Evolutionary conservation across 2,888 invertebrate species (phyloP), one percentile per base, ranked within the genome.

Genomic region (Drosophila vallismaia): DNA sequence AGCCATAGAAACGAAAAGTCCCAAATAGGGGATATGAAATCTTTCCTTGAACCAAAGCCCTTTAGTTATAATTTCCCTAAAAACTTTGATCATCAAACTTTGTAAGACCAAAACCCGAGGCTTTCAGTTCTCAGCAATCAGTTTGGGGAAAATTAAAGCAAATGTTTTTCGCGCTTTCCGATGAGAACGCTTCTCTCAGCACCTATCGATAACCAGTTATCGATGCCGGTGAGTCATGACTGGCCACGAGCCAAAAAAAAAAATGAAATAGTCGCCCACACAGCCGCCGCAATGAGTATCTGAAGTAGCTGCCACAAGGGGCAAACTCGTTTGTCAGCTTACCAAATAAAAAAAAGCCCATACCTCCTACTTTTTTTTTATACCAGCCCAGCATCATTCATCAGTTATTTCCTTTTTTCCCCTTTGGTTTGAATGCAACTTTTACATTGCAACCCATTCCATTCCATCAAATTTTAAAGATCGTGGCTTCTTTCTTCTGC

Each of bases 241-340:
- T 78, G 68, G 80, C 80, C 80, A 81, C 80, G 80, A 81, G 83
- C 83, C 80, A 81, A 79, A 33, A 42, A 24, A 33, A 9, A 57
- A 28, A 44, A 50, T 29, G 26, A 62, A 51, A 29, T 29, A 14
- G 29, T 60, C 69, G 69, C 69, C 69, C 69, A 70, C 69, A 68
- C 69, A 44, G 36, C n/a, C 36, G 54, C 58, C 36, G 54, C 58
- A 58, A 51, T 33, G 48, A 50, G 60, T 52, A 66, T 57, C 58
- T 58, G 58, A 55, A 66, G 66, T 66, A 57, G 46, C 51, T 57
- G 36, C 68, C 66, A 51, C 66, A 51, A 42, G 40, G 51, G 67
- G 68, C 69, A 70, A 68, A 70, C 69, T 68, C 68, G 69, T 70
- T 70, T 70, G 69, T 70, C 68, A 64, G 64, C 57, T 31, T 29